phyloP scores from a whole-genome alignment of 1,140 invertebrate species.

The Lepidurus apus region DNA sequence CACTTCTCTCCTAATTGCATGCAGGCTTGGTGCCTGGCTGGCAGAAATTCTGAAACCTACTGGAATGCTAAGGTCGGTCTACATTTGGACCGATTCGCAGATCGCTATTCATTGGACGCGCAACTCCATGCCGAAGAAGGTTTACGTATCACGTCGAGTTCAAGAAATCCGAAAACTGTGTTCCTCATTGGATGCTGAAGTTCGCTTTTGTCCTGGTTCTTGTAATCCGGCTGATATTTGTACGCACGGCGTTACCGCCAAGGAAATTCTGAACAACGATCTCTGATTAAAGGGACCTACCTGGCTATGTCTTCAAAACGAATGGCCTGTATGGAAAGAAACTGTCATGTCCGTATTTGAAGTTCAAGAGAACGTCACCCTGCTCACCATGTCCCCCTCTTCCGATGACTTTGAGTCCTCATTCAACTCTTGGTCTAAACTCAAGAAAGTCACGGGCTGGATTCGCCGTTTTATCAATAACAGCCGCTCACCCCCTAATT shows the following conservation, averaged over 20 bases:
- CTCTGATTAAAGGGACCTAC: no score
- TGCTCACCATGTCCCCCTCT: no score
- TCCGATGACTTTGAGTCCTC: no score
- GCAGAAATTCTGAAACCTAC: background rate
- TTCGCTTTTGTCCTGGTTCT: constrained; percentile 16
- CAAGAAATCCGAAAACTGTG: background rate
- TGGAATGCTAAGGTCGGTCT: background rate
- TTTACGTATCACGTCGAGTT: constrained; percentile 21
- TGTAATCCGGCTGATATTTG: constrained; percentile 2
- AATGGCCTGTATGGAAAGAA: no score
- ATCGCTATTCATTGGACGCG: constrained; percentile 26
- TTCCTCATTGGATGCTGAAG: background rate
- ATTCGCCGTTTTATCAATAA: no score
- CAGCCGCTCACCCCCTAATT: no score
- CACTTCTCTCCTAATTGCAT: constrained; percentile 20
- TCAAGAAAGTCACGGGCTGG: no score
- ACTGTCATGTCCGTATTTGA: no score
- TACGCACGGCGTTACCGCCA: constrained; percentile 19
- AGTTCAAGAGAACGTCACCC: no score
- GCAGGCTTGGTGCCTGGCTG: background rate
- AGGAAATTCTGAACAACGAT: constrained; percentile 15
- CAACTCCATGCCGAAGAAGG: background rate
- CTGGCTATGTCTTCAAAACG: no score
- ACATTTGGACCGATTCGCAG: constrained; percentile 30
- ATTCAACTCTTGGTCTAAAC: no score